These are phyloP conservation scores for Phasianus colchicus DNA, from an alignment of 2,113 vertebrate genomes.

Conservation along the genomic window DNA sequence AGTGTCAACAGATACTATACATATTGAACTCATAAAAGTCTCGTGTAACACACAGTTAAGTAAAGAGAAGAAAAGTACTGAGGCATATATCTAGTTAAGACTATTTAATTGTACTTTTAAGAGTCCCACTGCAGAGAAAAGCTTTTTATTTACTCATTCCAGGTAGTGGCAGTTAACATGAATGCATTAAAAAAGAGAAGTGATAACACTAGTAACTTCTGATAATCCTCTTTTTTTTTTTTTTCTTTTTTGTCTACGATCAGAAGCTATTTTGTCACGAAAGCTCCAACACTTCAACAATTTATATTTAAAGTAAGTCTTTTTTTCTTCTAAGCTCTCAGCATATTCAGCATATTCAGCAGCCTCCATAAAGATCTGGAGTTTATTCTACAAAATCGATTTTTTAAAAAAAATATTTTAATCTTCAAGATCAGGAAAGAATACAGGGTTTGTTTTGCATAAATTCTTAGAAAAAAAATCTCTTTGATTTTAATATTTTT, in stretches of 20 bases:
- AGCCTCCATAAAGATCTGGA: not conserved
- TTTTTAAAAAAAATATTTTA: not conserved
- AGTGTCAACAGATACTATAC: constrained; percentile 66
- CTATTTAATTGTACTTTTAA: constrained; percentile 23
- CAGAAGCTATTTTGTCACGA: constrained; percentile 25
- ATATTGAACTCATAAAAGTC: constrained; percentile 65
- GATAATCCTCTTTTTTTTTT: constrained; percentile 5
- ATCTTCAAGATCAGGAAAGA: constrained; percentile 14
- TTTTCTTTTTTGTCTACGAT: constrained; percentile 60
- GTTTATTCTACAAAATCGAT: not conserved
- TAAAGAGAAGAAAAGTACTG: constrained; percentile 16
- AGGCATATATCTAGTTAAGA: constrained; percentile 29
- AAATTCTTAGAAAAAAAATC: constrained; percentile 57
- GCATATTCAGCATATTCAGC: constrained; percentile 47
- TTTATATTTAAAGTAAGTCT: constrained; percentile 10
- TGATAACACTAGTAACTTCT: not conserved
- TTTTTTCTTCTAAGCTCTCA: constrained; percentile 28
- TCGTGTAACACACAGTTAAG: constrained; percentile 35
- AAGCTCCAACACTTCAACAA: constrained; percentile 19
- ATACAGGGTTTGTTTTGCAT: constrained; percentile 56
- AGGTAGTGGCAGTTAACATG: not conserved
- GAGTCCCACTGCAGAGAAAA: not conserved
- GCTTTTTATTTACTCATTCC: not conserved
- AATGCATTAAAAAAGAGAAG: constrained; percentile 32
- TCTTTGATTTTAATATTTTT: constrained; percentile 74